Percentiles rank a stretch among this genome's conserved stretches.
phyloP scores from a whole-genome alignment of 2,888 invertebrate species.

The Dione vanillae region DNA sequence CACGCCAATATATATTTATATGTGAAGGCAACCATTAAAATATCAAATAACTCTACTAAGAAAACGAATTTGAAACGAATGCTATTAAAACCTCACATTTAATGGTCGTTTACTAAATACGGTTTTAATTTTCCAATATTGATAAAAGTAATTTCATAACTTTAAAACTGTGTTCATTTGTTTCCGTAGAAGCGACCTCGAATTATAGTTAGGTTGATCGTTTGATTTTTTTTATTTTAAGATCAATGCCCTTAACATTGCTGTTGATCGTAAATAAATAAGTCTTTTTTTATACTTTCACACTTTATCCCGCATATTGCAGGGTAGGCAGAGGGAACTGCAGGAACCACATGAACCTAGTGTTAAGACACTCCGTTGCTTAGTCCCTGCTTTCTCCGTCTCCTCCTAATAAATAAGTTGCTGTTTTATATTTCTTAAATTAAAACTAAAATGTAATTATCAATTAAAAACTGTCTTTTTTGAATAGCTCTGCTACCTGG shows the following conservation, averaged over 20 bases:
- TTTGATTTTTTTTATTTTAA: not conserved
- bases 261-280: not conserved
- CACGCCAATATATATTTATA: no score
- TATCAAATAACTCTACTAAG: not conserved
- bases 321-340: no score
- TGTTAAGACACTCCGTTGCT: no score
- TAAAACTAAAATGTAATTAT: no score
- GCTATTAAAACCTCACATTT: not conserved
- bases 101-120: conserved; percentile 12
- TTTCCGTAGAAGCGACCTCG: not conserved
- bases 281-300: no score
- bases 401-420: no score
- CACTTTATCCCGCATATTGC: no score
- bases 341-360: no score
- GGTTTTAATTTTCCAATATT: not conserved
- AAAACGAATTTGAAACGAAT: not conserved
- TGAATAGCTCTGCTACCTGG: no score
- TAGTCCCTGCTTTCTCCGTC: no score
- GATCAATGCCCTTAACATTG: conserved; percentile 8
- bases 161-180: not conserved
- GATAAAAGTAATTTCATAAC: not conserved
- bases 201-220: not conserved
- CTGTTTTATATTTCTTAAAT: not conserved
- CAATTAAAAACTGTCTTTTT: no score
- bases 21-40: no score